Percentiles rank a stretch among this genome's conserved stretches.
These are phyloP conservation scores for Tenthredo scrophulariae DNA, from an alignment of 2,888 invertebrate species.

Conservation along the genomic window DNA sequence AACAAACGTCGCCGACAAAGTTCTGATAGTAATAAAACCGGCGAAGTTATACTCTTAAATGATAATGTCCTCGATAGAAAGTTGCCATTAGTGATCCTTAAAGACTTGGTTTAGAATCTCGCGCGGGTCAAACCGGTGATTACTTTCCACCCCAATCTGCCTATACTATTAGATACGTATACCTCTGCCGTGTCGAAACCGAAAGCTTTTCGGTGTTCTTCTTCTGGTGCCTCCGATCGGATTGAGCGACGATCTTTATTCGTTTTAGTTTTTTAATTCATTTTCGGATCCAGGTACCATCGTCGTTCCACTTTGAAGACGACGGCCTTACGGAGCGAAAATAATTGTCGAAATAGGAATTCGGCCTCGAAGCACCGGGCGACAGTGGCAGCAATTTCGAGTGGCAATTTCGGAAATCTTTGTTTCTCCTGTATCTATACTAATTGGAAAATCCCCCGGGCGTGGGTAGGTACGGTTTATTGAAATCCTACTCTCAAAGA, in stretches of 20 bases:
- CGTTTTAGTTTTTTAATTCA: neutral
- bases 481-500: conserved; percentile 16
- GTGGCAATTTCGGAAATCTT: conserved; percentile 25
- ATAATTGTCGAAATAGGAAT: conserved; percentile 6
- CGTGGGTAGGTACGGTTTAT: conserved; percentile 14
- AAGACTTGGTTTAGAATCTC: neutral
- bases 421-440: conserved; percentile 14
- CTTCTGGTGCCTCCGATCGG: neutral
- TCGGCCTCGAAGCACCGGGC: neutral
- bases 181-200: too few species aligned
- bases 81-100: neutral
- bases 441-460: conserved; percentile 32
- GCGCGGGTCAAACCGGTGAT: neutral
- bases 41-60: neutral
- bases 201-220: neutral
- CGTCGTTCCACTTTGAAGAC: neutral
- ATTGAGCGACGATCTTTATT: too few species aligned
- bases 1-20: neutral
- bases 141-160: neutral
- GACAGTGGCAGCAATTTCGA: neutral
- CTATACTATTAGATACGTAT: neutral
- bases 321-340: neutral
- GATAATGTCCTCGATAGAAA: neutral
- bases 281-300: neutral
- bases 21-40: neutral